Conservation (phyloP, 2,888 invertebrate genomes). For the Andrena hattorfiana region DNA sequence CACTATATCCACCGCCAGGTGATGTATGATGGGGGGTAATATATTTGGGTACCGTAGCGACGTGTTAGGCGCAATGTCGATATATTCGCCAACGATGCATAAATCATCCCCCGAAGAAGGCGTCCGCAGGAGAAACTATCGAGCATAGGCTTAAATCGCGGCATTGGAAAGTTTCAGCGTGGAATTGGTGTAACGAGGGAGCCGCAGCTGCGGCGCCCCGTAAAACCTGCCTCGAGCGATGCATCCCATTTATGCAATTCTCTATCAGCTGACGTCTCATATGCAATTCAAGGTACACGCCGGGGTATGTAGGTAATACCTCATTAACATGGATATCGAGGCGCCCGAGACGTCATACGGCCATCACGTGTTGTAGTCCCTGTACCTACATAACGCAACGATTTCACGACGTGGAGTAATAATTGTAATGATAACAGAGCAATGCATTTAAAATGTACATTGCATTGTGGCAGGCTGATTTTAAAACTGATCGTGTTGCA, state of each 20-base stretch:
- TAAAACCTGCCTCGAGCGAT: constrained; percentile 25
- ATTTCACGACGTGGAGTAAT: too few species aligned
- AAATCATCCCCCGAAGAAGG: constrained; percentile 52
- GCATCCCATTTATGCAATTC: constrained; percentile 43
- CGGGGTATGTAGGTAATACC: constrained; percentile 24
- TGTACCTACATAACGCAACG: not conserved
- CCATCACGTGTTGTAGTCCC: not conserved
- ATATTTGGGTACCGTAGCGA: constrained; percentile 51
- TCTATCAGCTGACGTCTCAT: constrained; percentile 17
- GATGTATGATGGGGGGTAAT: constrained; percentile 60
- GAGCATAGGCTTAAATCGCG: constrained; percentile 28
- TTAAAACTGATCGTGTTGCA: too few species aligned
- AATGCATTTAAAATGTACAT: too few species aligned
- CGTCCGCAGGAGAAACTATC: constrained; percentile 33
- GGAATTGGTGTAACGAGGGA: constrained; percentile 3
- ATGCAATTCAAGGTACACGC: constrained; percentile 11
- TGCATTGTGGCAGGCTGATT: too few species aligned
- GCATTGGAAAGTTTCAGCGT: constrained; percentile 27
- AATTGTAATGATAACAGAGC: not conserved
- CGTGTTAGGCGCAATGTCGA: constrained; percentile 55
- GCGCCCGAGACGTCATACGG: not conserved
- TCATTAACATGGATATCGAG: constrained; percentile 38
- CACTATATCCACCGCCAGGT: constrained; percentile 41
- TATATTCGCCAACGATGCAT: constrained; percentile 50
- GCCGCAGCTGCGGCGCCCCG: not conserved